A percentile compares a stretch with the other conserved stretches of the same genome.
These are phyloP conservation scores for Smittia sp. DNA, from an alignment of 2,888 invertebrate species.

Conservation along the genomic window DNA sequence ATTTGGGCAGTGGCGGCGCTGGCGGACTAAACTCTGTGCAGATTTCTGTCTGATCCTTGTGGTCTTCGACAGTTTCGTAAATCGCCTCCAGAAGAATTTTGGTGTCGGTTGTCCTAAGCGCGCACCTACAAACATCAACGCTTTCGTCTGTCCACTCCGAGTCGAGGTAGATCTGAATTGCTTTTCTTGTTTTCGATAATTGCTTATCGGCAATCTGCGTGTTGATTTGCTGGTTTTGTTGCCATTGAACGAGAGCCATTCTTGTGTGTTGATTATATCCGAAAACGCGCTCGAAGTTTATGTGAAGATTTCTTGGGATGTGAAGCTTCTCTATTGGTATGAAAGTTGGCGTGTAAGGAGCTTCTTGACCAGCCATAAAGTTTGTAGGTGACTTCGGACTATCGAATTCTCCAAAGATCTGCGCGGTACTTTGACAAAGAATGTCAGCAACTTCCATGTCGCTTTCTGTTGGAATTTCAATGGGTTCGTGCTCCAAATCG, in stretches of 20 bases:
- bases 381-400: background rate
- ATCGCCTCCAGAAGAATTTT: background rate
- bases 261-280: background rate
- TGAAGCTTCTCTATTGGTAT: background rate
- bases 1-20: slow-evolving; percentile 42
- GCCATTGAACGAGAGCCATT: background rate
- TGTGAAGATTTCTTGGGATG: background rate
- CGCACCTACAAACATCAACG: background rate
- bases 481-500: slow-evolving; percentile 26
- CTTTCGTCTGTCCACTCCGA: slow-evolving; percentile 30
- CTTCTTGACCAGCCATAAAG: background rate
- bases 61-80: slow-evolving; percentile 30
- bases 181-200: slow-evolving; percentile 17
- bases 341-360: background rate
- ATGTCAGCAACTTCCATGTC: background rate
- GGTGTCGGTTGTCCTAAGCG: background rate
- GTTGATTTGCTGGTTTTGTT: background rate
- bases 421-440: background rate
- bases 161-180: slow-evolving; percentile 11
- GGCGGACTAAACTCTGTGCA: slow-evolving; percentile 41
- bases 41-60: background rate
- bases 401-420: background rate
- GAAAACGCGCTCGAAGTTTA: background rate
- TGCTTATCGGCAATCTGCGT: background rate
- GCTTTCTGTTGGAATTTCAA: slow-evolving; percentile 8